A percentile compares a stretch with the other conserved stretches of the same genome.
Conservation (phyloP, 2,113 vertebrate genomes). For the Xenopus borealis region DNA sequence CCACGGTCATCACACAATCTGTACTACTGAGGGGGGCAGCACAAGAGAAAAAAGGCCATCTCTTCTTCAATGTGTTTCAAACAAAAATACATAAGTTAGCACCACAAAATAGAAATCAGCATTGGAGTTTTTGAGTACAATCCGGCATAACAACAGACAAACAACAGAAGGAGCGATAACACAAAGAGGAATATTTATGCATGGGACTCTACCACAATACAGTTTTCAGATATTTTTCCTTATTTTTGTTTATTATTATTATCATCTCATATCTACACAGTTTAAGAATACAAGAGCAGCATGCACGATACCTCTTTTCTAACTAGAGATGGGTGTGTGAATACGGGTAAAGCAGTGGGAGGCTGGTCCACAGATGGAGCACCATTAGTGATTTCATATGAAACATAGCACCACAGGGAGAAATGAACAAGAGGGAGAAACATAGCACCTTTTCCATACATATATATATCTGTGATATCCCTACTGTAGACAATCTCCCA, state of each 20-base stretch:
- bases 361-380: constrained; percentile 51
- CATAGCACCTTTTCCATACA: constrained; percentile 72
- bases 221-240: constrained; percentile 8
- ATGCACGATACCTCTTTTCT: constrained; percentile 52
- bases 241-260: not conserved
- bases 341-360: constrained; percentile 33
- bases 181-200: constrained; percentile 23
- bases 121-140: constrained; percentile 42
- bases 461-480: constrained; percentile 59
- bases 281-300: constrained; percentile 49
- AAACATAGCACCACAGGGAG: constrained; percentile 87
- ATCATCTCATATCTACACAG: constrained; percentile 45
- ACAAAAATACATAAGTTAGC: constrained; percentile 64
- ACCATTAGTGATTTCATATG: constrained; percentile 58
- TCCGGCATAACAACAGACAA: constrained; percentile 39
- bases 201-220: constrained; percentile 45
- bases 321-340: constrained; percentile 9
- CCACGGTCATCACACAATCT: not conserved
- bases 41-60: not conserved
- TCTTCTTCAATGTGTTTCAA: constrained; percentile 10
- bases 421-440: constrained; percentile 55
- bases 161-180: not conserved
- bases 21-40: too few species aligned
- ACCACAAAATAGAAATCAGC: constrained; percentile 60
- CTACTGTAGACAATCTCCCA: constrained; percentile 61